Percentiles rank a stretch among this genome's conserved stretches.
Conservation (phyloP, 2,113 vertebrate species). For the Charadrius vociferus region DNA sequence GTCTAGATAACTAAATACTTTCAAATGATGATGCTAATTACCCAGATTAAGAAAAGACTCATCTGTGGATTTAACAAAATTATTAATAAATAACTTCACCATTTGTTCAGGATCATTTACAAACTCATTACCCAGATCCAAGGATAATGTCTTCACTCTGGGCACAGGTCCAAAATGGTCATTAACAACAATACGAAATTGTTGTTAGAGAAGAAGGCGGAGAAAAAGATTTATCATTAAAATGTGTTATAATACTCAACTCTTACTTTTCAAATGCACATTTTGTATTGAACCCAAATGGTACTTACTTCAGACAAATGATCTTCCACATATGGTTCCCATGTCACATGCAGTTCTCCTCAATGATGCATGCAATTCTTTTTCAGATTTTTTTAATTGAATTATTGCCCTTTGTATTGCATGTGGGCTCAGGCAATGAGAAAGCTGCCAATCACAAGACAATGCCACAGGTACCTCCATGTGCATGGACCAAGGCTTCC, state of each 20-base stretch:
- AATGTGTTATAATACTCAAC: conserved; percentile 41
- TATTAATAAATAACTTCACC: conserved; percentile 41
- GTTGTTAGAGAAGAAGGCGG: neutral
- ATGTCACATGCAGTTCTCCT: neutral
- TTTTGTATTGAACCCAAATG: conserved; percentile 42
- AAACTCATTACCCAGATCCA: conserved; percentile 39
- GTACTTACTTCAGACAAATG: conserved; percentile 21
- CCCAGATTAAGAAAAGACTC: neutral
- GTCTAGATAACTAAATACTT: neutral
- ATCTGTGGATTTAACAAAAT: conserved; percentile 17
- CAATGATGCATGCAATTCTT: neutral
- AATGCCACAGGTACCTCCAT: neutral
- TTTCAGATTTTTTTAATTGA: neutral
- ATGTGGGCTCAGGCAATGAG: neutral
- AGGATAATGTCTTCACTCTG: conserved; percentile 30
- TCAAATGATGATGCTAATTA: neutral
- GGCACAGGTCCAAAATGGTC: conserved; percentile 52
- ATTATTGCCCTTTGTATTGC: neutral
- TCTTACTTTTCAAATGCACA: conserved; percentile 37
- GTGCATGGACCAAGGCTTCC: neutral
- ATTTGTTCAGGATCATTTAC: conserved; percentile 56
- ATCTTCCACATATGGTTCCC: neutral
- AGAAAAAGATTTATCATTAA: conserved; percentile 50
- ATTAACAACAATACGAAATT: conserved; percentile 56
- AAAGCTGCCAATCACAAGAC: neutral